Evolutionary conservation across 1,140 invertebrate species (phyloP).

Genomic region (Apis florea): DNA sequence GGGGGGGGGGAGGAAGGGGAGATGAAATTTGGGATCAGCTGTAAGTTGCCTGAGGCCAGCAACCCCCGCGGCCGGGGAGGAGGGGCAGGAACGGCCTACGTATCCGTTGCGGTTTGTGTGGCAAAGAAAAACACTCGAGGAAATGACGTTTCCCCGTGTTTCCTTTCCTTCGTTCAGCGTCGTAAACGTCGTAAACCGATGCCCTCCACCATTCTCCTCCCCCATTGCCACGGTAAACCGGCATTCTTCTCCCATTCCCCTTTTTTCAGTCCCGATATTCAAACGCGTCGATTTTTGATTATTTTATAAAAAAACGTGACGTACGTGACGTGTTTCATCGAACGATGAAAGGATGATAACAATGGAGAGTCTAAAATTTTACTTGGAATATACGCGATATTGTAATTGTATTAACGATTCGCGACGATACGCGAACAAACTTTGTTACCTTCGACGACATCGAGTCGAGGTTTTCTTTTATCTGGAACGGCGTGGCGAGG

Average conservation of each 20-base stretch:
- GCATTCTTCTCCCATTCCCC: not conserved
- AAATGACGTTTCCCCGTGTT: conserved; percentile 43
- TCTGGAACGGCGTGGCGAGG: not conserved
- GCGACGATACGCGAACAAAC: too few relatives aligned
- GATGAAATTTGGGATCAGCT: conserved; percentile 72
- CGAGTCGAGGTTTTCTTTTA: not conserved
- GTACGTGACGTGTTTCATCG: too few relatives aligned
- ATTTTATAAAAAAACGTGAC: too few relatives aligned
- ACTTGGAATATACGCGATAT: too few relatives aligned
- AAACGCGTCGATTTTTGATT: too few relatives aligned
- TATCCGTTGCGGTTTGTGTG: conserved; percentile 47
- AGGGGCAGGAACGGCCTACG: conserved; percentile 30
- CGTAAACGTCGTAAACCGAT: conserved; percentile 9
- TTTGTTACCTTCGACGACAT: too few relatives aligned
- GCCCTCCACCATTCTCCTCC: not conserved
- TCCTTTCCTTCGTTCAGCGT: conserved; percentile 21
- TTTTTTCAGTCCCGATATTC: too few relatives aligned
- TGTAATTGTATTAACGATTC: not conserved
- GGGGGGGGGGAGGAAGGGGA: too few relatives aligned
- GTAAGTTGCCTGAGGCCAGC: conserved; percentile 46
- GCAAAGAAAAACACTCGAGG: conserved; percentile 45
- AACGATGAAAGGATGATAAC: too few relatives aligned
- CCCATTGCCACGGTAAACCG: not conserved
- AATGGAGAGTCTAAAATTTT: too few relatives aligned
- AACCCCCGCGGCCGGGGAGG: conserved; percentile 35